These are phyloP conservation scores for Polylopha cassiicola DNA, from an alignment of 2,888 invertebrate genomes.

Conservation along the genomic window DNA sequence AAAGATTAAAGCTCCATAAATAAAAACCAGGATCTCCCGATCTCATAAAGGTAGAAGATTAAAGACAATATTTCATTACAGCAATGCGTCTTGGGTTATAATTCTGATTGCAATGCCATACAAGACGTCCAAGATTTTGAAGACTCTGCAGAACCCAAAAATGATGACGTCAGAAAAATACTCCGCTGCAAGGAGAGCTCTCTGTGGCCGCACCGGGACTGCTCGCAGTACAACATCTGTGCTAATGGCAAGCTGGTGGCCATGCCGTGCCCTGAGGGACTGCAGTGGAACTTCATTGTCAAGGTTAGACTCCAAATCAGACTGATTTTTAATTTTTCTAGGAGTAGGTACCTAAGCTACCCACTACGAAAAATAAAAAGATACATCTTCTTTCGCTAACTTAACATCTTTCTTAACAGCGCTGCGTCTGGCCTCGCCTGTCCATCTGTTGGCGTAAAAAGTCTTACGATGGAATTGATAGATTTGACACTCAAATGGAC, in stretches of 20 bases:
- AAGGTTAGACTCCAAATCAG: slow-evolving; percentile 24
- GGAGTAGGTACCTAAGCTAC: slow-evolving; percentile 26
- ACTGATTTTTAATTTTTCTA: slow-evolving; percentile 1
- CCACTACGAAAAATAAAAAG: too few relatives aligned
- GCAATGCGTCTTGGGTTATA: slow-evolving; percentile 12
- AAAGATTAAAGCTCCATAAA: too few relatives aligned
- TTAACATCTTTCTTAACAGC: too few relatives aligned
- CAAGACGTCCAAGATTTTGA: background rate
- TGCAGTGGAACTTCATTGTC: slow-evolving; percentile 30
- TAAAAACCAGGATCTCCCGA: too few relatives aligned
- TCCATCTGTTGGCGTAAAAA: too few relatives aligned
- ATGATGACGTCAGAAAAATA: slow-evolving; percentile 2
- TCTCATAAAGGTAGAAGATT: too few relatives aligned
- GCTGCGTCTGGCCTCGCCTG: background rate
- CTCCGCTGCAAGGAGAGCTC: slow-evolving; percentile 17
- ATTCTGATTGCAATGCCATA: slow-evolving; percentile 5
- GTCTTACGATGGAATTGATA: too few relatives aligned
- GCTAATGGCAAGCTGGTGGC: slow-evolving; percentile 23
- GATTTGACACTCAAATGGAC: too few relatives aligned
- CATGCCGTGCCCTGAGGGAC: slow-evolving; percentile 29
- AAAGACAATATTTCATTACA: too few relatives aligned
- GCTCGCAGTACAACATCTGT: slow-evolving; percentile 29
- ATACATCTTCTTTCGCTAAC: too few relatives aligned
- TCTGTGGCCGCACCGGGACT: slow-evolving; percentile 19
- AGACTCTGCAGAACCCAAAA: background rate